Evolutionary conservation across 2,113 vertebrate genomes (phyloP).

Genomic region (Phrynosoma blainvillii): DNA sequence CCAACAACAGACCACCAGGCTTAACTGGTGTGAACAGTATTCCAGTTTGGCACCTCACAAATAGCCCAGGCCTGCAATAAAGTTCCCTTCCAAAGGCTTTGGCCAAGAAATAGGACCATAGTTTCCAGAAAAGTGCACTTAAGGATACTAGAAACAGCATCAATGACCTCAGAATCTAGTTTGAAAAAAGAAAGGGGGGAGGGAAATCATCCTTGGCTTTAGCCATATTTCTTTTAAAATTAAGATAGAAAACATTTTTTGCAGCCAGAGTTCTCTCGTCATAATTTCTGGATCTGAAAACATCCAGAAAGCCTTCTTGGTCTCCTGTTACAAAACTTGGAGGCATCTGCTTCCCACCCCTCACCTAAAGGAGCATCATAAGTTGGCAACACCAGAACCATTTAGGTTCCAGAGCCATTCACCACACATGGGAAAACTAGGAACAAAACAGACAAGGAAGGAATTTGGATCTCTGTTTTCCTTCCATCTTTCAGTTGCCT

Average conservation of each 20-base stretch:
- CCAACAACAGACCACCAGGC: not conserved
- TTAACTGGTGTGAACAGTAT: not conserved
- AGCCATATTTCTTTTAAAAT: constrained; percentile 37
- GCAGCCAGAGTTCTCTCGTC: constrained; percentile 17
- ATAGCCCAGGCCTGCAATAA: not conserved
- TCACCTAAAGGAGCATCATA: constrained; percentile 62
- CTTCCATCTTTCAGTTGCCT: constrained; percentile 53
- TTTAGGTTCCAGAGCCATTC: constrained; percentile 31
- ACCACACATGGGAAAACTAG: constrained; percentile 13
- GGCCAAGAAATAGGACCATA: not conserved
- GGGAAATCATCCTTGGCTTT: constrained; percentile 47
- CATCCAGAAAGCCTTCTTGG: constrained; percentile 47
- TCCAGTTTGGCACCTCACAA: not conserved
- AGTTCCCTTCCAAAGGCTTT: not conserved
- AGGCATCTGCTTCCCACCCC: constrained; percentile 10
- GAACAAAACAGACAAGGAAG: constrained; percentile 47
- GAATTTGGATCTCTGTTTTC: constrained; percentile 26
- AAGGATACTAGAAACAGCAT: constrained; percentile 51
- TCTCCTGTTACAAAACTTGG: constrained; percentile 37
- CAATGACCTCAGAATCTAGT: not conserved
- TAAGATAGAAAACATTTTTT: constrained; percentile 20
- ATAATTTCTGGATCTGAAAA: constrained; percentile 20
- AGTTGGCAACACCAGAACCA: constrained; percentile 47
- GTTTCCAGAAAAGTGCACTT: constrained; percentile 5
- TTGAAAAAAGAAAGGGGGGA: not conserved